A percentile compares a stretch with the other conserved stretches of the same genome.
phyloP scores from a whole-genome alignment of 2,113 vertebrate genomes.

The Prinia subflava region DNA sequence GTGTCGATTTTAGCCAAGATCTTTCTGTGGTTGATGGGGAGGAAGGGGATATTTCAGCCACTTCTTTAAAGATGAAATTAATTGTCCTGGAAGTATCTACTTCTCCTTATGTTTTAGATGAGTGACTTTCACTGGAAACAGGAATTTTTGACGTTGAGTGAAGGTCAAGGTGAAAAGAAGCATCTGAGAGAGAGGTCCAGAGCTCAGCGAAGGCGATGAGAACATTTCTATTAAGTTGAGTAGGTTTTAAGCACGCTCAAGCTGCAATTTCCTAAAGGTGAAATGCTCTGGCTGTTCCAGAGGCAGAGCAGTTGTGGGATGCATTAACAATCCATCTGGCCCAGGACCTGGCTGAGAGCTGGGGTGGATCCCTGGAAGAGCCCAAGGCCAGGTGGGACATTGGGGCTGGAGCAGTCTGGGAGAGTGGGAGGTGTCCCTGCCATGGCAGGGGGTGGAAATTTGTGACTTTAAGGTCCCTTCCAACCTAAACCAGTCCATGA shows the following conservation, averaged over 20 bases:
- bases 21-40: background rate
- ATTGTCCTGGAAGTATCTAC: background rate
- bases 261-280: slow-evolving; percentile 2
- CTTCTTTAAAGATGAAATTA: background rate
- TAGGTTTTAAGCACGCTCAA: background rate
- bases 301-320: background rate
- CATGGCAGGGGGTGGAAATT: accelerated
- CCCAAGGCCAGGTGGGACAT: background rate
- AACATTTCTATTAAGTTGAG: slow-evolving; percentile 20
- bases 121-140: background rate
- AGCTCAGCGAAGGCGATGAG: background rate
- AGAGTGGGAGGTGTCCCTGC: background rate
- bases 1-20: background rate
- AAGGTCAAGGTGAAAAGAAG: slow-evolving; percentile 31
- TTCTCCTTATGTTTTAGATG: background rate
- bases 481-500: background rate
- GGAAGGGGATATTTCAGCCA: background rate
- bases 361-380: background rate
- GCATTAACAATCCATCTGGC: background rate
- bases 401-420: background rate
- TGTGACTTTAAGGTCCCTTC: background rate
- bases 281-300: background rate
- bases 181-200: background rate
- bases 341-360: background rate
- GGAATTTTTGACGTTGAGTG: background rate